These are phyloP conservation scores for Cirrhinus molitorella DNA, from an alignment of 2,797 vertebrate genomes.

Conservation along the genomic window DNA sequence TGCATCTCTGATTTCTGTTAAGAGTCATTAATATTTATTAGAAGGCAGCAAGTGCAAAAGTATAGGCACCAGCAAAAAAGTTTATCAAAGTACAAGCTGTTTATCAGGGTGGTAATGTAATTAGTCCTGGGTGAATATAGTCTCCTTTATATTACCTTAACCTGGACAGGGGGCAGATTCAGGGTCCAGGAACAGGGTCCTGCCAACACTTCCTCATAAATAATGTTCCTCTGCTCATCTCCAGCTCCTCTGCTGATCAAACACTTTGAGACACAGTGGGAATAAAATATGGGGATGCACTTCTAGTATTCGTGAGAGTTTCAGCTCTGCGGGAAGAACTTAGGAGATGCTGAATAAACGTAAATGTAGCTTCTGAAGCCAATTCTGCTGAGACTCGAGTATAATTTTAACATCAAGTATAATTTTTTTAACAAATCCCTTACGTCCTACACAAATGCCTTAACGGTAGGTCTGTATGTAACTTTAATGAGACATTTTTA, in stretches of 20 bases:
- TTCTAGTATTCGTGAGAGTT: conserved; percentile 46
- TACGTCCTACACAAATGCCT: conserved; percentile 20
- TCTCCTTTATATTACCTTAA: conserved; percentile 53
- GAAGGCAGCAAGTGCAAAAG: conserved; percentile 52
- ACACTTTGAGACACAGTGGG: conserved; percentile 20
- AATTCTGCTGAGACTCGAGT: conserved; percentile 19
- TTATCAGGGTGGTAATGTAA: conserved; percentile 64
- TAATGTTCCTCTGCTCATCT: conserved; percentile 52
- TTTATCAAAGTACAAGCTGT: conserved; percentile 59
- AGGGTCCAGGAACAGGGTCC: conserved; percentile 25
- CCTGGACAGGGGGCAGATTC: conserved; percentile 28
- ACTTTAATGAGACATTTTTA: background rate
- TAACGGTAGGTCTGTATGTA: conserved; percentile 18
- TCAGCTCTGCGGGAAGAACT: conserved; percentile 47
- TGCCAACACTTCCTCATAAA: conserved; percentile 55
- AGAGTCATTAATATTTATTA: conserved; percentile 69
- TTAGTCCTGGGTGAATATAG: conserved; percentile 61
- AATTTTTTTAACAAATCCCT: conserved; percentile 14
- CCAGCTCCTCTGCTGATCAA: conserved; percentile 53
- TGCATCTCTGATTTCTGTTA: conserved; percentile 57
- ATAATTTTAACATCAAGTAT: conserved; percentile 28
- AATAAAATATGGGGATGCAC: conserved; percentile 1
- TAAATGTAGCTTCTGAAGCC: conserved; percentile 22
- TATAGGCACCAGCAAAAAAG: conserved; percentile 63
- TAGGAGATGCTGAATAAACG: conserved; percentile 47